A percentile compares a stretch with the other conserved stretches of the same genome.
Evolutionary conservation across 2,888 invertebrate genomes (phyloP).

Genomic region (Lottia gigantea): DNA sequence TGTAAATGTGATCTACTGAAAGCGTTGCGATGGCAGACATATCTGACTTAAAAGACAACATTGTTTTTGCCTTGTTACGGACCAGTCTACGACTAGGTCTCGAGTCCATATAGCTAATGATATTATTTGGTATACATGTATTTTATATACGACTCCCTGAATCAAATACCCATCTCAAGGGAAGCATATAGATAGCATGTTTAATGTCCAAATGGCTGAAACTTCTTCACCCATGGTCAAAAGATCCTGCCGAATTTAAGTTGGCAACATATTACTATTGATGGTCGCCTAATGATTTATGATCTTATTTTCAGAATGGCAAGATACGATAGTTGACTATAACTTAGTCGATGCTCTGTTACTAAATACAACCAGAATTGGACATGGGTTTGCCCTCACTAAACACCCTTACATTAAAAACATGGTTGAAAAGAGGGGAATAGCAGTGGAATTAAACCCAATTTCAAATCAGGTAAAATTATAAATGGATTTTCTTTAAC

Average conservation of each 20-base stretch:
- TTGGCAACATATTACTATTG: not conserved
- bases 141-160: no score
- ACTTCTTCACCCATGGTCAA: not conserved
- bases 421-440: slow-evolving; percentile 36
- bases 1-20: no score
- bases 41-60: no score
- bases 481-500: no score
- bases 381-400: slow-evolving; percentile 61
- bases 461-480: slow-evolving; percentile 62
- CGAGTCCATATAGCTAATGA: no score
- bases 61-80: no score
- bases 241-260: not conserved
- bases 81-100: no score
- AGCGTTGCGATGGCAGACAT: no score
- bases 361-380: slow-evolving; percentile 58
- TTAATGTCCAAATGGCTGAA: no score
- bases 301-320: slow-evolving; percentile 52
- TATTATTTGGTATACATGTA: no score
- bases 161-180: no score
- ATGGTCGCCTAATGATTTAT: not conserved
- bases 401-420: slow-evolving; percentile 59
- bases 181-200: no score
- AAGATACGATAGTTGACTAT: slow-evolving; percentile 53
- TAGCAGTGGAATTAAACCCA: slow-evolving; percentile 63
- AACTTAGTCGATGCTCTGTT: slow-evolving; percentile 62